Base-by-base conservation (phyloP, 2,888 invertebrate genomes). In the Hermaeophaga mercurialis region DNA sequence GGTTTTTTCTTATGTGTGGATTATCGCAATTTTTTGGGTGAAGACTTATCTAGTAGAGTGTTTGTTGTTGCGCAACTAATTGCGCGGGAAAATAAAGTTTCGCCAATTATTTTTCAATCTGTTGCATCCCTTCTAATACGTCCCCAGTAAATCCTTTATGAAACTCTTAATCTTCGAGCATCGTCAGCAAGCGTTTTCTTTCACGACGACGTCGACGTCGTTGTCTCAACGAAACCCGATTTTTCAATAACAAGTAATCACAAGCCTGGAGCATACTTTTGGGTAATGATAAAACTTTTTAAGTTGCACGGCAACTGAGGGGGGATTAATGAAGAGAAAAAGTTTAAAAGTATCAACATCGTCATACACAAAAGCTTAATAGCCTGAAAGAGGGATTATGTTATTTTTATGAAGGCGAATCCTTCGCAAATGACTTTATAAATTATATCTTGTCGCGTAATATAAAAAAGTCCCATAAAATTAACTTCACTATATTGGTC, bases 251-350 rank as follows among this genome's bases (percentile, higher is more conserved):
- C 33, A 52, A 43, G 39, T 52, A 41, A 43, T 43, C 31, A 54
- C 33, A n/a, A n/a, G 58, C 54, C 55, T 31, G 34, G 46, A 58
- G 46, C 45, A 55, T 55, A 55, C 54, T 55, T 66, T 64, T 59
- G n/a, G 58, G 59, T 70, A 70, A 70, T 69, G 70, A 70, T 64
- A 67, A 69, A 69, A 70, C 59, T 70, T 70, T 63, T 54, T 53
- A 52, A 58, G 53, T 58, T 58, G 49, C 48, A 54, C 48, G 55
- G 55, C 61, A 62, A 64, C 60, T 58, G 61, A 62, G 64, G 63
- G 66, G 63, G 66, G 66, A 69, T 68, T 69, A 66, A 69, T 69
- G 69, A 67, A 63, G 63, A 56, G 55, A 48, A 58, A 61, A 56
- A 58, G 59, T 59, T 56, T 48, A 36, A n/a, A 52, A 55, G 58